Evolutionary conservation across 2,888 invertebrate genomes (phyloP).

Genomic region (Fabriciana adippe): DNA sequence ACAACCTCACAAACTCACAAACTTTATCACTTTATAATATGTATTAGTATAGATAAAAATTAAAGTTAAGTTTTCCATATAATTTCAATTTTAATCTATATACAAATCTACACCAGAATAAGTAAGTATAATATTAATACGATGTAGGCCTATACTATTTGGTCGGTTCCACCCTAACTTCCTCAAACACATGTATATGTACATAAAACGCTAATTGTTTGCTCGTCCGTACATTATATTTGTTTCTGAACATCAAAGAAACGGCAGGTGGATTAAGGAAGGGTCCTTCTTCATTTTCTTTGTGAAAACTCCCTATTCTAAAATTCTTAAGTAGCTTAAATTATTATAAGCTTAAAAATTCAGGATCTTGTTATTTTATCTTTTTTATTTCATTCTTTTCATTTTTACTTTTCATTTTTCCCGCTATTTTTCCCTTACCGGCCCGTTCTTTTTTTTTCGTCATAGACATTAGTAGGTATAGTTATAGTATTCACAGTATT

Average conservation of each 20-base stretch:
- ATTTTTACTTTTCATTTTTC: neutral
- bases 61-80: no score
- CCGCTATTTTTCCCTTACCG: no score
- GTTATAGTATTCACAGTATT: no score
- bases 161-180: slow-evolving; percentile 21
- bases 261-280: slow-evolving; percentile 54
- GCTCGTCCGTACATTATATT: slow-evolving; percentile 51
- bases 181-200: slow-evolving; percentile 41
- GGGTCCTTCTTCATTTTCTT: slow-evolving; percentile 46
- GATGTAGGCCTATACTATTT: slow-evolving; percentile 15
- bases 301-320: slow-evolving; percentile 17
- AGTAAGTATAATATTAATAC: slow-evolving; percentile 5
- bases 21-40: no score
- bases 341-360: slow-evolving; percentile 13
- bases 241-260: slow-evolving; percentile 61
- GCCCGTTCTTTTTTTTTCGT: no score
- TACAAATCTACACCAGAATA: no score
- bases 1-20: no score
- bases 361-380: neutral
- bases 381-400: neutral
- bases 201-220: slow-evolving; percentile 58
- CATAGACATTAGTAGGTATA: no score
- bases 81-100: no score
- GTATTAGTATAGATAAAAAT: no score
- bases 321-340: slow-evolving; percentile 26